These are phyloP conservation scores for Machimus rusticus DNA, from an alignment of 2,888 invertebrate genomes.

Conservation along the genomic window DNA sequence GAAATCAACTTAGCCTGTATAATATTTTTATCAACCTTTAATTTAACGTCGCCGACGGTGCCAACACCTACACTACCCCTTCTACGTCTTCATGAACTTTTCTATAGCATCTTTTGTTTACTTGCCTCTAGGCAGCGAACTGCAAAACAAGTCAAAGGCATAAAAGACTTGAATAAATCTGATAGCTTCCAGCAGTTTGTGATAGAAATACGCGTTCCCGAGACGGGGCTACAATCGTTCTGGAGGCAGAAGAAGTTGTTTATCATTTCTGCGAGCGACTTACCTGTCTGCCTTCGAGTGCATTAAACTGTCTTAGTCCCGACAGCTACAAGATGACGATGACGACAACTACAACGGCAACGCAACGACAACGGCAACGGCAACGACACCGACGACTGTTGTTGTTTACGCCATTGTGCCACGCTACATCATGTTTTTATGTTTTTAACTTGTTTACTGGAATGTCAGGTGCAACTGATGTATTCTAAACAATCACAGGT, in stretches of 20 bases:
- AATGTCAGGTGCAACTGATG: neutral
- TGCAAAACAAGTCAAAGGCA: neutral
- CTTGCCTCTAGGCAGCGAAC: neutral
- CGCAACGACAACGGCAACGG: too few species aligned
- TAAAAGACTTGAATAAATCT: neutral
- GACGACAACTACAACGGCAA: too few species aligned
- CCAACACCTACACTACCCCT: neutral
- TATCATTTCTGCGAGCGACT: neutral
- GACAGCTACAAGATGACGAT: neutral
- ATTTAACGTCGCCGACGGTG: neutral
- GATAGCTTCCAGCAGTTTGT: neutral
- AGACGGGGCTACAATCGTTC: neutral
- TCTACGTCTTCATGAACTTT: neutral
- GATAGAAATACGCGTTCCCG: neutral
- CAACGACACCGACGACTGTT: neutral
- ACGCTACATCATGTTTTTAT: neutral
- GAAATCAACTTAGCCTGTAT: neutral
- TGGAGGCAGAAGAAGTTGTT: neutral
- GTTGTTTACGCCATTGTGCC: neutral
- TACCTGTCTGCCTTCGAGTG: neutral
- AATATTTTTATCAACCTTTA: neutral
- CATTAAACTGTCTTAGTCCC: neutral
- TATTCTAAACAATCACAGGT: neutral
- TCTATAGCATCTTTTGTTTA: neutral
- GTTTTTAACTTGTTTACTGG: neutral